Percentiles rank a stretch among this genome's conserved stretches.
These are phyloP conservation scores for Elanus axillaris DNA, from an alignment of 2,113 vertebrate genomes.

Conservation along the genomic window DNA sequence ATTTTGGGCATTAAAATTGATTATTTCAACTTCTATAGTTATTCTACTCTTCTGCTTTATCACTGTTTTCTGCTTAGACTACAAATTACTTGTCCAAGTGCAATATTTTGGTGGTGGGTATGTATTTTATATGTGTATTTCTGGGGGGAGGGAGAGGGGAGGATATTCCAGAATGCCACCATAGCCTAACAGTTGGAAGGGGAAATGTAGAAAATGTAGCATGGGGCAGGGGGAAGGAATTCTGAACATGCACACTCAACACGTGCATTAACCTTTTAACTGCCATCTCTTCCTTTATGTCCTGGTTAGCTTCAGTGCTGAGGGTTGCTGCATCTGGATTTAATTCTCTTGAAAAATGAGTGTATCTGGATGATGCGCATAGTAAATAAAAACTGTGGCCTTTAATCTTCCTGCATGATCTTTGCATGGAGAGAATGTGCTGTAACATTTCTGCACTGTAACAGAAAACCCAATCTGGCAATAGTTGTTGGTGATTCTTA, in stretches of 20 bases:
- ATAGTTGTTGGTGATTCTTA: slow-evolving; percentile 18
- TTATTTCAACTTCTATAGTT: slow-evolving; percentile 7
- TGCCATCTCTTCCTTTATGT: not conserved
- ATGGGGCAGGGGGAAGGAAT: not conserved
- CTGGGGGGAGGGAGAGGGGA: not conserved
- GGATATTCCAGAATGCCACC: not conserved
- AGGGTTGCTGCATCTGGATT: not conserved
- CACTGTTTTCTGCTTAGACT: not conserved
- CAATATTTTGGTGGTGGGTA: not conserved
- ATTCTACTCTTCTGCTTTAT: not conserved
- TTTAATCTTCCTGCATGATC: slow-evolving; percentile 1
- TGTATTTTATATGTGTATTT: not conserved
- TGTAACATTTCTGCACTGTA: slow-evolving; percentile 2
- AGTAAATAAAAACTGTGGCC: slow-evolving; percentile 8
- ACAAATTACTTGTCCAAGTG: not conserved
- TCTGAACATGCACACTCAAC: not conserved
- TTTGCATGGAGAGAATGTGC: not conserved
- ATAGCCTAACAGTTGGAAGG: not conserved
- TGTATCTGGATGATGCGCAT: not conserved
- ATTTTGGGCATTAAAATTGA: slow-evolving; percentile 31
- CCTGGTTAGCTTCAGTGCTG: not conserved
- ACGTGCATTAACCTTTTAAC: not conserved
- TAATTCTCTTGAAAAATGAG: not conserved
- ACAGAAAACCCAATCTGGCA: not conserved
- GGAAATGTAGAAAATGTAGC: not conserved